These are phyloP conservation scores for Hyppa rectilinea DNA, from an alignment of 2,888 invertebrate genomes.

Conservation along the genomic window DNA sequence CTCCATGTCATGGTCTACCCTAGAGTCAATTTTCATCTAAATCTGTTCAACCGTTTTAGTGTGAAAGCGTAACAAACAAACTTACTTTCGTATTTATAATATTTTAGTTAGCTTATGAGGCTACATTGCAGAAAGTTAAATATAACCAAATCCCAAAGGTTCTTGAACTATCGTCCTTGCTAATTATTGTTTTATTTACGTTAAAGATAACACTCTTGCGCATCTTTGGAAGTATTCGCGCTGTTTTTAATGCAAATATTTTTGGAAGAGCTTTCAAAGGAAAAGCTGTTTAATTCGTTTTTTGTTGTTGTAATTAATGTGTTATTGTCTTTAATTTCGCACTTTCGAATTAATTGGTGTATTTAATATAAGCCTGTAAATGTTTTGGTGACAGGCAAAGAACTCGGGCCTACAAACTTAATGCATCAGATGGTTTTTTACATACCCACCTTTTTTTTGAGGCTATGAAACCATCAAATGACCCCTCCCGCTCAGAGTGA, in stretches of 20 bases:
- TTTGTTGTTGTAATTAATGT: slow-evolving; percentile 45
- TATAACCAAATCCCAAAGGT: slow-evolving; percentile 27
- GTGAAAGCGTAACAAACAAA: no score
- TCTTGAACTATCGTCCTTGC: slow-evolving; percentile 31
- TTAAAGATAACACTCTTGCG: slow-evolving; percentile 37
- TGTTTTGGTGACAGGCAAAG: background rate
- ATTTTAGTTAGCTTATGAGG: no score
- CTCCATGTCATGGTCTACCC: no score
- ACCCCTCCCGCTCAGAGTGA: no score
- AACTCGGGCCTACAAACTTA: background rate
- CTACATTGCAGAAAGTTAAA: slow-evolving; percentile 15
- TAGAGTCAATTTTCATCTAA: no score
- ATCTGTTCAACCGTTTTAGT: no score
- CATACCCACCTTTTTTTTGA: no score
- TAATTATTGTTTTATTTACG: slow-evolving; percentile 37
- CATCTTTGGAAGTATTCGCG: slow-evolving; percentile 4
- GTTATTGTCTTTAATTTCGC: slow-evolving; percentile 30
- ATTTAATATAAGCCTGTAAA: background rate
- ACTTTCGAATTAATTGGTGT: slow-evolving; percentile 1
- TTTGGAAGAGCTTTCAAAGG: slow-evolving; percentile 29
- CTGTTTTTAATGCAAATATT: slow-evolving; percentile 43
- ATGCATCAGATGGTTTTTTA: background rate
- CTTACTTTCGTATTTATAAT: no score
- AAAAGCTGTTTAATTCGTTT: slow-evolving; percentile 9
- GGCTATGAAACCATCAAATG: no score